Percentiles rank a stretch among this genome's conserved stretches.
Evolutionary conservation across 2,888 invertebrate species (phyloP).

Genomic region (Prostheceraeus crozeri): DNA sequence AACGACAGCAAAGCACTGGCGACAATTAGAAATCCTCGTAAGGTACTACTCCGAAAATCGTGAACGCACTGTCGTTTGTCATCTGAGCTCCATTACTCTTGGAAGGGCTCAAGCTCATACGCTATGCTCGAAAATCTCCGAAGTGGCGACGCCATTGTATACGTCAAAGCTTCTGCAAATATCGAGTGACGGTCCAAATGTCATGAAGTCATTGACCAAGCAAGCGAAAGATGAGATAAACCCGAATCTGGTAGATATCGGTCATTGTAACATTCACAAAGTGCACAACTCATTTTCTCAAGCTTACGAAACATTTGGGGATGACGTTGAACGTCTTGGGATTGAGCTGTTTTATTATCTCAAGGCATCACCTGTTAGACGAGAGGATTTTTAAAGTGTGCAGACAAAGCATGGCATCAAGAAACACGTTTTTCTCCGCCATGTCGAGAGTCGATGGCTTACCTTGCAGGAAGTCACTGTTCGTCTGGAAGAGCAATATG

Average conservation of each 20-base stretch:
- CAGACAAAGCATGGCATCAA: neutral
- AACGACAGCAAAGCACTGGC: conserved; percentile 23
- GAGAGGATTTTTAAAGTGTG: conserved; percentile 9
- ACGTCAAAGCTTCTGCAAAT: conserved; percentile 13
- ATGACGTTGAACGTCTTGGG: conserved; percentile 7
- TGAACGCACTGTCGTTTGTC: neutral
- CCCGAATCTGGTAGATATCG: conserved; percentile 13
- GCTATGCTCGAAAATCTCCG: neutral
- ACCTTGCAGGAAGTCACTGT: no score
- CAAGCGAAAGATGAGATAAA: neutral
- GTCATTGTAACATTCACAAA: conserved; percentile 8
- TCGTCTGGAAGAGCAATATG: no score
- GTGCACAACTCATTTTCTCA: conserved; percentile 1
- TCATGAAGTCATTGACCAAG: conserved; percentile 7
- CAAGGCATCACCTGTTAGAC: conserved; percentile 19
- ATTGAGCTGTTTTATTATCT: conserved; percentile 1
- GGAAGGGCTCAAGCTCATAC: conserved; percentile 14
- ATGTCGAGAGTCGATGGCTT: no score
- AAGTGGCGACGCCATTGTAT: neutral
- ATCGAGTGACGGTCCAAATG: conserved; percentile 14
- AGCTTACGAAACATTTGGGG: conserved; percentile 2
- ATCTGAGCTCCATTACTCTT: conserved; percentile 11
- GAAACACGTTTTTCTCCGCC: conserved; percentile 15
- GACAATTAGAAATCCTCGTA: conserved; percentile 2
- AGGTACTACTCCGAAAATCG: conserved; percentile 8